Evolutionary conservation across 53 echinoderm and acorn worm genomes (phyloP), one percentile per base, ranked within the genome.

Genomic region (Crossaster papposus): DNA sequence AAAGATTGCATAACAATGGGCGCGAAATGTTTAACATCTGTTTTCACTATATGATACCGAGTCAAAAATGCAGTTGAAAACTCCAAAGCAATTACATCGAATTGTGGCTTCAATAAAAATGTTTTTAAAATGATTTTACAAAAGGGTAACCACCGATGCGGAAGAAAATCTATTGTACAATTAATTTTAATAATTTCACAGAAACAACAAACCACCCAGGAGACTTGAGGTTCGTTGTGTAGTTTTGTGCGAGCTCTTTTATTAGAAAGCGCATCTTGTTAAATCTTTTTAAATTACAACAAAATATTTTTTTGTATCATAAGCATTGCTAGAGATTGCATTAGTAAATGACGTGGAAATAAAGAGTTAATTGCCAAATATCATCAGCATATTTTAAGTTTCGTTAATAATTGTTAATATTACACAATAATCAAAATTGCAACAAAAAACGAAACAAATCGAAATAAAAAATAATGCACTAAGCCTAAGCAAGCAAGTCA

Each of bases 1-100:
- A 22, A 24, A 44, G 38, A 51, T 78, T 78, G 78, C 78, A 78
- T 78, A 78, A 44, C 50, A 78, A 78, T 50, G 13, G 28, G 2
- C 5, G 13, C 24, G 28, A 51, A 78, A 78, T n/a, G n/a, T 78
- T 51, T 51, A 8, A 51, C 78, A 78, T 28, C 28, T 51, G 78
- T 68, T 68, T n/a, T n/a, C n/a, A n/a, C n/a, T n/a, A 10, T 68
- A 26, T 2, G 4, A 68, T 4, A 68, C 3, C 28, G 0, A 20
- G 15, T n/a, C 24, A 68, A 68, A 68, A 28, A 26, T 3, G 68
- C 68, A 17, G 68, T 26, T 28, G 68, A 23, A 18, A 68, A 68
- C 2, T 68, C 28, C 24, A 28, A 18, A 58, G 58, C 14, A 18
- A 44, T 44, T 44, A 44, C 44, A 9, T 5, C 9, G 44, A 44